A percentile compares a stretch with the other conserved stretches of the same genome.
Evolutionary conservation across 2,888 invertebrate species (phyloP).

Genomic region (Myathropa florea): DNA sequence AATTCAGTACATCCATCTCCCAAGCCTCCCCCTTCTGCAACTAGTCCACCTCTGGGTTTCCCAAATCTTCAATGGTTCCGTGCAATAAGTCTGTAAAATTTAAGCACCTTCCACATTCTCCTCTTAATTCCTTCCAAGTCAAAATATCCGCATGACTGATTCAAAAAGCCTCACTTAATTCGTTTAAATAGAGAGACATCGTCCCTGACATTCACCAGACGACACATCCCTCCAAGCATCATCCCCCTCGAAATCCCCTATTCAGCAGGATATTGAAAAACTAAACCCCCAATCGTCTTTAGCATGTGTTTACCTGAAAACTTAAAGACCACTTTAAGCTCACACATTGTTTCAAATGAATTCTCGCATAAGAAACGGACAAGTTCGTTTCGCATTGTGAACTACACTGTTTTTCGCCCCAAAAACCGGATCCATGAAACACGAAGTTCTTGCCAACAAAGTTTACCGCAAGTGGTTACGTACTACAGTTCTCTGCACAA

Average conservation of each 20-base stretch:
- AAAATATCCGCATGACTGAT: too few relatives aligned
- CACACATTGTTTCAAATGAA: background rate
- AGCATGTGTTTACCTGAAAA: background rate
- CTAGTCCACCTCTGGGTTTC: too few relatives aligned
- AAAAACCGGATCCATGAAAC: background rate
- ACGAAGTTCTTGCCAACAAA: background rate
- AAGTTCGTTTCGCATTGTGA: background rate
- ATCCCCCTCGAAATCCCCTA: background rate
- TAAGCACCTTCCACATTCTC: too few relatives aligned
- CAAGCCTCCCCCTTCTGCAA: too few relatives aligned
- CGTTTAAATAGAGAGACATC: background rate
- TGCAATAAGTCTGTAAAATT: too few relatives aligned
- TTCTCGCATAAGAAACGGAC: background rate
- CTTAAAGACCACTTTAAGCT: background rate
- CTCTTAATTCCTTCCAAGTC: too few relatives aligned
- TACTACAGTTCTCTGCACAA: background rate
- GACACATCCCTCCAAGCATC: background rate
- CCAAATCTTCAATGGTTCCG: too few relatives aligned
- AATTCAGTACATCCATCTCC: too few relatives aligned
- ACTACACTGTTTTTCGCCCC: background rate
- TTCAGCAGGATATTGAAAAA: background rate
- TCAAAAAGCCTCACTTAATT: too few relatives aligned
- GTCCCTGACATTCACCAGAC: background rate
- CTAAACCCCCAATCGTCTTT: background rate
- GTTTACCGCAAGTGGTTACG: background rate